These are phyloP conservation scores for Blennius ocellaris DNA, from an alignment of 2,113 vertebrate species.

Conservation along the genomic window DNA sequence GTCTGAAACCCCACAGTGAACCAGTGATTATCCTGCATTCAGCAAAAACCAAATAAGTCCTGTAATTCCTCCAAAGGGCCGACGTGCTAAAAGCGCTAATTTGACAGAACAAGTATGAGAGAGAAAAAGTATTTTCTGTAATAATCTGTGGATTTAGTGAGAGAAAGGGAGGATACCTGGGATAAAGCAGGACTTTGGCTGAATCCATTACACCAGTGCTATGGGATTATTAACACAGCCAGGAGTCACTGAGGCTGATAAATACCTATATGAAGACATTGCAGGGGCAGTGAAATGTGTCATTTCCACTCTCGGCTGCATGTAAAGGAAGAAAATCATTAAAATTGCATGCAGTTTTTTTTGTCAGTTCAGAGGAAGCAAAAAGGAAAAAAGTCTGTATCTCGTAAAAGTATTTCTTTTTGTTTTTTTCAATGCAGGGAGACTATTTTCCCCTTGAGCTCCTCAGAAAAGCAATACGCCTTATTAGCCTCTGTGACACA, in stretches of 20 bases:
- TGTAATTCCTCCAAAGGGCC: slow-evolving; percentile 76
- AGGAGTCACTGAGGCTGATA: slow-evolving; percentile 79
- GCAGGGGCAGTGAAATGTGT: slow-evolving; percentile 78
- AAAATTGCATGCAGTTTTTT: slow-evolving; percentile 82
- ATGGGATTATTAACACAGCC: slow-evolving; percentile 79
- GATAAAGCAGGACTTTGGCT: slow-evolving; percentile 76
- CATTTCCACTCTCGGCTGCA: slow-evolving; percentile 66
- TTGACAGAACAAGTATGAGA: slow-evolving; percentile 81
- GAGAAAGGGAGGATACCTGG: slow-evolving; percentile 77
- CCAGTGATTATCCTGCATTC: slow-evolving; percentile 70
- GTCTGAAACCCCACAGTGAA: slow-evolving; percentile 56
- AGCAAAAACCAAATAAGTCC: slow-evolving; percentile 73
- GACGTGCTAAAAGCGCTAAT: slow-evolving; percentile 76
- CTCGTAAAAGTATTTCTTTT: slow-evolving; percentile 62
- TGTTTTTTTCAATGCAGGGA: slow-evolving; percentile 48
- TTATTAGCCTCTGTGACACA: slow-evolving; percentile 80
- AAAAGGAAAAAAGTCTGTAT: slow-evolving; percentile 65
- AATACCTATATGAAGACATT: slow-evolving; percentile 82
- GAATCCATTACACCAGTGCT: slow-evolving; percentile 75
- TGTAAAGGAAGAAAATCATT: slow-evolving; percentile 71
- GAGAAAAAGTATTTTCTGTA: slow-evolving; percentile 78
- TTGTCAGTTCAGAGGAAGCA: slow-evolving; percentile 73
- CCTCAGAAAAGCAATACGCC: slow-evolving; percentile 74
- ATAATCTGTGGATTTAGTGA: slow-evolving; percentile 82
- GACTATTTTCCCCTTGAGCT: slow-evolving; percentile 83